A percentile compares a stretch with the other conserved stretches of the same genome.
Evolutionary conservation across 2,113 vertebrate species (phyloP).

Genomic region (Panthera uncia): DNA sequence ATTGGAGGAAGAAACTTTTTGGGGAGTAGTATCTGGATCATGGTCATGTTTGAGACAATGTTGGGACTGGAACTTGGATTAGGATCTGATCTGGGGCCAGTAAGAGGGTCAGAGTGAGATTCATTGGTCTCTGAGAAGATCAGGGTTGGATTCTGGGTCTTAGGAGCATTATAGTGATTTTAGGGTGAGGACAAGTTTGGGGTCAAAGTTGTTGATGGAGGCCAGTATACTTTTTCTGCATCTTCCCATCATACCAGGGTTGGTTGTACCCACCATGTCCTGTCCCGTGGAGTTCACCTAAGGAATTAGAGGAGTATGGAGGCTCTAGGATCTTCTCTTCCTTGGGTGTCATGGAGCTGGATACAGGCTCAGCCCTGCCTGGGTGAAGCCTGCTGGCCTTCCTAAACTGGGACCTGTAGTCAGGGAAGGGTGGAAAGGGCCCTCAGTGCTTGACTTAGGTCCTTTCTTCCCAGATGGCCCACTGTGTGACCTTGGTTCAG

Average conservation of each 20-base stretch:
- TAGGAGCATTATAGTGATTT: neutral
- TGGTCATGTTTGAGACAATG: neutral
- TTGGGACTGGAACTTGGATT: neutral
- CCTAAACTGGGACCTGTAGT: neutral
- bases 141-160: neutral
- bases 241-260: neutral
- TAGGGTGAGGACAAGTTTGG: neutral
- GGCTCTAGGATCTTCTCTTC: neutral
- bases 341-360: neutral
- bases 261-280: neutral
- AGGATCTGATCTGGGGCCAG: neutral
- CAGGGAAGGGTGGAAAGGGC: neutral
- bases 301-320: neutral
- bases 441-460: constrained; percentile 31
- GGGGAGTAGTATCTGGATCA: neutral
- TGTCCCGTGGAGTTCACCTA: neutral
- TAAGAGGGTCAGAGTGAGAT: neutral
- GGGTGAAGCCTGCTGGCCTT: neutral
- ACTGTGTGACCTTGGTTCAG: constrained; percentile 90
- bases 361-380: neutral
- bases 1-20: neutral
- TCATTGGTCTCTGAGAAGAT: neutral
- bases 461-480: constrained; percentile 89
- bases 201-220: neutral
- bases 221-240: neutral